Conservation (phyloP, 2,888 invertebrate genomes). For the Polydrusus pterygomalis region DNA sequence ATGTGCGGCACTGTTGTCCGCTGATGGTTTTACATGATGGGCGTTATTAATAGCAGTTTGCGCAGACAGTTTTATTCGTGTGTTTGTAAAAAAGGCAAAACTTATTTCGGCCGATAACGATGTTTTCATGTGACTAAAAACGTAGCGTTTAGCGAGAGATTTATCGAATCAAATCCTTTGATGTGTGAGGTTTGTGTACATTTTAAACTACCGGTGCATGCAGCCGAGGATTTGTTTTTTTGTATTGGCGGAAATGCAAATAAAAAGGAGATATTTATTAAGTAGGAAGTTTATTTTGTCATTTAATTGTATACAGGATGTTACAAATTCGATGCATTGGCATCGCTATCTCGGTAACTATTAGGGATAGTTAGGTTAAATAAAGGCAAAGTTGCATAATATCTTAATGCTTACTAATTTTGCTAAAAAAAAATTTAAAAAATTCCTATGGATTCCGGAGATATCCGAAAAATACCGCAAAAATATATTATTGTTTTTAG, state of each 20-base stretch:
- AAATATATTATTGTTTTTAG: no score
- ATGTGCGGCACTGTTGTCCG: constrained; percentile 20
- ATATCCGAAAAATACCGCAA: no score
- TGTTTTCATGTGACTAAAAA: constrained; percentile 46
- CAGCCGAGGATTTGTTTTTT: constrained; percentile 7
- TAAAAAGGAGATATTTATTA: constrained; percentile 6
- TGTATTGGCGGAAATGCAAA: constrained; percentile 14
- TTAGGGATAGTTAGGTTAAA: no score
- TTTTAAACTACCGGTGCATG: constrained; percentile 20
- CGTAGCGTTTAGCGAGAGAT: constrained; percentile 43
- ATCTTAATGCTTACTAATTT: no score
- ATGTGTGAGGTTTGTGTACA: constrained; percentile 36
- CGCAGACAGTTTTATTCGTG: constrained; percentile 42
- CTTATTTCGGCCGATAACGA: constrained; percentile 45
- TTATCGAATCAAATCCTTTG: constrained; percentile 48
- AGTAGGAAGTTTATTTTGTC: background rate
- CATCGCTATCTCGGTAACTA: no score
- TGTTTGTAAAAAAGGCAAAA: constrained; percentile 39
- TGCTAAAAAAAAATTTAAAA: no score
- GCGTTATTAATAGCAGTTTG: constrained; percentile 38
- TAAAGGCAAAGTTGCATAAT: no score
- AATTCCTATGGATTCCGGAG: no score
- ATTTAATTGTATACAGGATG: no score
- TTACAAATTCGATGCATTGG: no score
- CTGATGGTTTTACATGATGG: constrained; percentile 36